Conservation (phyloP, 2,888 invertebrate genomes). For the Phaedon cochleariae region DNA sequence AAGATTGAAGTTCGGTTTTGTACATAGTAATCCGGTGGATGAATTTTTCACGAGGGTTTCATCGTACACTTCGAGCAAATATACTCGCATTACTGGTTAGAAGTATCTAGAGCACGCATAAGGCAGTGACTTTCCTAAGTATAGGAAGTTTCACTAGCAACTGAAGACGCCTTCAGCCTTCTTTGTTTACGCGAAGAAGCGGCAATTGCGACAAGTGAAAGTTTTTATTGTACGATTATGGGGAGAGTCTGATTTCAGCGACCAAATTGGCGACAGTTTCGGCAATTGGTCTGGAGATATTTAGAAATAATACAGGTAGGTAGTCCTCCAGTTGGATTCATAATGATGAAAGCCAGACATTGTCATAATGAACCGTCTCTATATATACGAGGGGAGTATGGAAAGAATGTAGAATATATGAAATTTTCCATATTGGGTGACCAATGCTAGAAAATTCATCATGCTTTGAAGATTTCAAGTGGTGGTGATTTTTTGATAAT, state of each 20-base stretch:
- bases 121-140: constrained; percentile 45
- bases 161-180: constrained; percentile 43
- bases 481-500: too few species aligned
- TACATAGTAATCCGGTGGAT: constrained; percentile 12
- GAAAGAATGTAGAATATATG: too few species aligned
- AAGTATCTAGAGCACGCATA: constrained; percentile 14
- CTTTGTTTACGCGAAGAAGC: constrained; percentile 45
- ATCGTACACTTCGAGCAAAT: not conserved
- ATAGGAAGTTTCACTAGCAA: constrained; percentile 49
- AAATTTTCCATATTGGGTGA: too few species aligned
- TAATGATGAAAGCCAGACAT: not conserved
- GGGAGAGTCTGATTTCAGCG: constrained; percentile 18
- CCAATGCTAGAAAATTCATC: too few species aligned
- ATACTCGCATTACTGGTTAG: not conserved
- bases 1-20: constrained; percentile 17
- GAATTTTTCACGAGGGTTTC: not conserved
- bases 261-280: constrained; percentile 18
- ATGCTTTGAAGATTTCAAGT: too few species aligned
- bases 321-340: not conserved
- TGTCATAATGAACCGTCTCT: not conserved
- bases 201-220: constrained; percentile 53
- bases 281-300: constrained; percentile 1
- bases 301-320: too few species aligned
- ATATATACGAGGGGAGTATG: too few species aligned
- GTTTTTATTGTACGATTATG: constrained; percentile 43